Base-by-base conservation (phyloP, 2,113 vertebrate species). In the Ranitomeya variabilis region DNA sequence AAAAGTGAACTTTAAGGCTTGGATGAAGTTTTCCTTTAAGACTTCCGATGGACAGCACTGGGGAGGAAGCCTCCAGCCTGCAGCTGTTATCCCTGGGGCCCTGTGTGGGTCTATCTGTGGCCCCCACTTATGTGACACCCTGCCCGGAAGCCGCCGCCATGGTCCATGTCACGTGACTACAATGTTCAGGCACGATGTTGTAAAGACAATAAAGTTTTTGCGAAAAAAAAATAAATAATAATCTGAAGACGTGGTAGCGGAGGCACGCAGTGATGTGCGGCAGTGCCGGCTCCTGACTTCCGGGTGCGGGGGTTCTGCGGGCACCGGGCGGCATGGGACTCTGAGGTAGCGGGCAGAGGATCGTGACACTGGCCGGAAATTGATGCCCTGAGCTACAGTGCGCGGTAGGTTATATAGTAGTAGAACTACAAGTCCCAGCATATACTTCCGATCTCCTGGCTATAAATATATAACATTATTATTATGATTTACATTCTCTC, bases 161-260 rank as follows among this genome's bases (percentile, higher is more conserved):
- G 18, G 12, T 31, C 26, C 4, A 7, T 60, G 54, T 52, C 51
- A 52, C 37, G 37, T 78, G 37, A 78, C 18, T 19, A 51, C 12
- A 60, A 8, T 67, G 21, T 52, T 67, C 62, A 15, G 12, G n/a
- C 12, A 15, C n/a, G 11, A 31, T 15, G 1, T 18, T 51, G 26
- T n/a, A 11, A 7, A 3, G 55, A 80, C 86, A 87, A 87, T 87
- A 87, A 87, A 87, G 86, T 69, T 87, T 15, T 66, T 67, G 14
- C 19, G 4, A 11, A 78, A 54, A 45, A 19, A 66, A 14, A 69
- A 71, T n/a, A n/a, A n/a, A n/a, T n/a, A n/a, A n/a, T n/a, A 31
- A 31, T 31, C 26, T 31, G 80, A 83, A 54, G 80, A 88, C 87
- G 87, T 88, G 80, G 13, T 26, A 51, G 0, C 60, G 11, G 7